phyloP scores from a whole-genome alignment of 2,888 invertebrate species.

The Thereva unica region DNA sequence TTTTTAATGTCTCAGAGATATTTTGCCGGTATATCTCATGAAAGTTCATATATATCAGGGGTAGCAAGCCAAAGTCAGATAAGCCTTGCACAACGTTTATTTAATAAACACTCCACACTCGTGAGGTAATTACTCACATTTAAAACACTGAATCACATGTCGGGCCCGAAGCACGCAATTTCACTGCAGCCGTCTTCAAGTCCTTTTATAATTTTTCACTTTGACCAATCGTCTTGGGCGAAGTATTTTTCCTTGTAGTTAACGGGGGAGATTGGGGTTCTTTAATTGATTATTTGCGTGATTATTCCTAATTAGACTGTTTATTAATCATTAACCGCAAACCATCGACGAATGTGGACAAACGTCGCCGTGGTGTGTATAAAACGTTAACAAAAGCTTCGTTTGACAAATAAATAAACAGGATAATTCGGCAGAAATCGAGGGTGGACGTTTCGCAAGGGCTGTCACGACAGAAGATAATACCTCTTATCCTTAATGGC shows the following conservation, averaged over 20 bases:
- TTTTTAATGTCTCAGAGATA: no score
- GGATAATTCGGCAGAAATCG: conserved; percentile 17
- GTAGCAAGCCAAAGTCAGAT: no score
- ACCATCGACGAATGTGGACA: conserved; percentile 4
- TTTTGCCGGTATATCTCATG: no score
- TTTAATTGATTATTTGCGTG: conserved; percentile 43
- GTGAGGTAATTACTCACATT: conserved; percentile 40
- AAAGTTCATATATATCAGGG: no score
- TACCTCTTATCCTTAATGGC: neutral
- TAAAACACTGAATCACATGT: conserved; percentile 37
- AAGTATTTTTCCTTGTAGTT: conserved; percentile 21
- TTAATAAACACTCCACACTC: conserved; percentile 34
- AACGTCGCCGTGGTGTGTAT: conserved; percentile 15
- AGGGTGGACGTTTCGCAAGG: conserved; percentile 24
- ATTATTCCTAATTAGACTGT: conserved; percentile 40
- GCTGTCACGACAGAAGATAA: conserved; percentile 4
- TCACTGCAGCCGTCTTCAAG: neutral
- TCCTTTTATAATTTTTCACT: conserved; percentile 27
- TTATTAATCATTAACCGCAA: conserved; percentile 41
- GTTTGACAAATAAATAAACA: conserved; percentile 29
- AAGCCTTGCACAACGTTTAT: conserved; percentile 9
- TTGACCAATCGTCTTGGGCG: conserved; percentile 11
- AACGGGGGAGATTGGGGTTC: conserved; percentile 9
- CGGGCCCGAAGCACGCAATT: neutral
- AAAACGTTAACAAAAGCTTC: neutral